phyloP scores from a whole-genome alignment of 30 jellyfish, hydroid and myxozoan species.

The Aurelia sp. region DNA sequence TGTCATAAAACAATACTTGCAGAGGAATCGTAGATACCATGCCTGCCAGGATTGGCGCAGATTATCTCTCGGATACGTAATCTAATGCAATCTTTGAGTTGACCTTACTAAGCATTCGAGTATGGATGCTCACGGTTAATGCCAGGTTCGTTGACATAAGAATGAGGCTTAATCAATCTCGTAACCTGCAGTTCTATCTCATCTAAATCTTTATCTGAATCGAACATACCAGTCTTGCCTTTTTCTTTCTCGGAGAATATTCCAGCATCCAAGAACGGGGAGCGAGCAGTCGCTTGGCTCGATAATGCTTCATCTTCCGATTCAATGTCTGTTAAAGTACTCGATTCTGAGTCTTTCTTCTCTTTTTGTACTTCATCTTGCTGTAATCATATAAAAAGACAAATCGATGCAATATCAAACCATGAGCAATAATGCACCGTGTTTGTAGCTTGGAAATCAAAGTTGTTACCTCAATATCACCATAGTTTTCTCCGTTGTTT shows the following conservation, averaged over 20 bases:
- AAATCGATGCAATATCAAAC: too few species aligned
- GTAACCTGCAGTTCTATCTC: slow-evolving; percentile 36
- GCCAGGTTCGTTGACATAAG: slow-evolving; percentile 28
- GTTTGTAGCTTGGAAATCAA: too few species aligned
- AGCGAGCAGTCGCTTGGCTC: slow-evolving; percentile 18
- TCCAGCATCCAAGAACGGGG: slow-evolving; percentile 17
- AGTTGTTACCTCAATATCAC: too few species aligned
- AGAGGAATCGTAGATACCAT: too few species aligned
- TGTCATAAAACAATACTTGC: too few species aligned
- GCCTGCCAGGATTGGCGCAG: too few species aligned
- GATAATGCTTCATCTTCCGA: slow-evolving; percentile 39
- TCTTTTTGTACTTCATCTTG: slow-evolving; percentile 57
- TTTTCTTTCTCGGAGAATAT: slow-evolving; percentile 28
- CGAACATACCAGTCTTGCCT: slow-evolving; percentile 27
- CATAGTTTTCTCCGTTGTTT: too few species aligned
- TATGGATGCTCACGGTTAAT: slow-evolving; percentile 15
- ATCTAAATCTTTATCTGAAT: slow-evolving; percentile 58
- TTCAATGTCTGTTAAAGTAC: slow-evolving; percentile 58
- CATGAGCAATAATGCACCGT: too few species aligned
- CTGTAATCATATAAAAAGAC: not conserved
- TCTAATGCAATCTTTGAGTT: too few species aligned
- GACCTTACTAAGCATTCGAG: slow-evolving; percentile 21
- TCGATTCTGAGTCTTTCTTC: slow-evolving; percentile 47
- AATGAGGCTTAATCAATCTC: slow-evolving; percentile 1
- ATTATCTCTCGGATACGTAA: too few species aligned